phyloP scores from a whole-genome alignment of 2,888 invertebrate species.

The Lasius fuliginosus region DNA sequence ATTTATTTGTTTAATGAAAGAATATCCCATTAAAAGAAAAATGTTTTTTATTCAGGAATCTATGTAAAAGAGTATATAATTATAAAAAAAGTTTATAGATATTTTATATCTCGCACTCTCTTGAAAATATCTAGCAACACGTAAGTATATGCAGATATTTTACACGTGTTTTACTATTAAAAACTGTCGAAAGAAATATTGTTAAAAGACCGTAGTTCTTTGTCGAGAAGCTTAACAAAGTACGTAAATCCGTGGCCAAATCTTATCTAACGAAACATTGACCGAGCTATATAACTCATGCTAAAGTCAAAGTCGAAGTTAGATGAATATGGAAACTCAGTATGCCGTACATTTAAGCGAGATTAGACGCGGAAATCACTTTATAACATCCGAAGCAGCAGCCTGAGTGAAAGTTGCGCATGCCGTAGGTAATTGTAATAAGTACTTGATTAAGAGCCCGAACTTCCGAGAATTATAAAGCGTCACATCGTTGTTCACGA shows the following conservation, averaged over 20 bases:
- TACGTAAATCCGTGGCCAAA: slow-evolving; percentile 11
- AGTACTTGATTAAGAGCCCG: slow-evolving; percentile 71
- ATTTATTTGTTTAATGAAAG: background rate
- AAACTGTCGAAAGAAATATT: background rate
- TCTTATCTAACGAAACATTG: slow-evolving; percentile 63
- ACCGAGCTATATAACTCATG: slow-evolving; percentile 19
- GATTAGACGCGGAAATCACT: slow-evolving; percentile 60
- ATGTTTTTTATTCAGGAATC: background rate
- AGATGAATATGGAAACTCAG: slow-evolving; percentile 72
- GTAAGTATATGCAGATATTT: background rate
- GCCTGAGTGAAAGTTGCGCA: slow-evolving; percentile 58
- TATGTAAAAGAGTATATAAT: background rate
- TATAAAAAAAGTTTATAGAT: background rate
- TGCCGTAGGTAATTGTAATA: slow-evolving; percentile 65
- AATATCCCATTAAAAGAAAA: background rate
- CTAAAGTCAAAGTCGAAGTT: slow-evolving; percentile 67
- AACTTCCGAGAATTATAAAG: slow-evolving; percentile 66
- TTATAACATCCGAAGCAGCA: slow-evolving; percentile 63
- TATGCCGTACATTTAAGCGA: slow-evolving; percentile 52
- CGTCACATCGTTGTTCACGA: slow-evolving; percentile 55
- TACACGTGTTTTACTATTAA: background rate
- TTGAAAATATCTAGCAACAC: background rate
- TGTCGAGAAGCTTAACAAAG: slow-evolving; percentile 6
- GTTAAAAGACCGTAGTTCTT: background rate
- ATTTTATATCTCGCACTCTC: background rate